A percentile compares a stretch with the other conserved stretches of the same genome.
These are phyloP conservation scores for Myathropa florea DNA, from an alignment of 2,888 invertebrate genomes.

Conservation along the genomic window DNA sequence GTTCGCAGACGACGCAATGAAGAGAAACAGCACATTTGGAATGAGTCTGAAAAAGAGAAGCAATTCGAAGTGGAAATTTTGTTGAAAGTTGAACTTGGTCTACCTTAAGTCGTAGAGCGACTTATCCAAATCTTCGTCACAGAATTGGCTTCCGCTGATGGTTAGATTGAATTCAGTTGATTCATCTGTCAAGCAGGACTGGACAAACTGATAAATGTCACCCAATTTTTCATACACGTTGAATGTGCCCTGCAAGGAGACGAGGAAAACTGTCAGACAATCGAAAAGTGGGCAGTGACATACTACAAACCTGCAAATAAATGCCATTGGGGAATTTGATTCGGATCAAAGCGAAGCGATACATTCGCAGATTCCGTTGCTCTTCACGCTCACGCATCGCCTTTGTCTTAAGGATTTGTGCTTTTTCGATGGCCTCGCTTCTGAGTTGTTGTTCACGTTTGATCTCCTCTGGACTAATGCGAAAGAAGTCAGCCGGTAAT, in stretches of 20 bases:
- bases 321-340: conserved; percentile 94
- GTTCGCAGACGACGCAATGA: conserved; percentile 37
- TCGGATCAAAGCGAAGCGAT: conserved; percentile 92
- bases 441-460: conserved; percentile 90
- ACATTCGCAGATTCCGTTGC: conserved; percentile 88
- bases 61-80: conserved; percentile 84
- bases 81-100: background rate
- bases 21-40: conserved; percentile 62
- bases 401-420: conserved; percentile 93
- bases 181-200: conserved; percentile 87
- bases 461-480: conserved; percentile 90
- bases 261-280: background rate
- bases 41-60: conserved; percentile 43
- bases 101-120: conserved; percentile 86
- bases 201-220: conserved; percentile 89
- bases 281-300: background rate
- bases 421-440: conserved; percentile 88
- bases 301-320: conserved; percentile 85
- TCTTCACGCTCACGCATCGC: conserved; percentile 97
- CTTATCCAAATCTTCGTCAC: conserved; percentile 85
- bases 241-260: conserved; percentile 89
- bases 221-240: conserved; percentile 89
- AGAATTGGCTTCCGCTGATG: conserved; percentile 85
- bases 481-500: conserved; percentile 92
- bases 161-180: conserved; percentile 87